phyloP scores from a whole-genome alignment of 2,113 vertebrate genomes.

The Pipra filicauda region DNA sequence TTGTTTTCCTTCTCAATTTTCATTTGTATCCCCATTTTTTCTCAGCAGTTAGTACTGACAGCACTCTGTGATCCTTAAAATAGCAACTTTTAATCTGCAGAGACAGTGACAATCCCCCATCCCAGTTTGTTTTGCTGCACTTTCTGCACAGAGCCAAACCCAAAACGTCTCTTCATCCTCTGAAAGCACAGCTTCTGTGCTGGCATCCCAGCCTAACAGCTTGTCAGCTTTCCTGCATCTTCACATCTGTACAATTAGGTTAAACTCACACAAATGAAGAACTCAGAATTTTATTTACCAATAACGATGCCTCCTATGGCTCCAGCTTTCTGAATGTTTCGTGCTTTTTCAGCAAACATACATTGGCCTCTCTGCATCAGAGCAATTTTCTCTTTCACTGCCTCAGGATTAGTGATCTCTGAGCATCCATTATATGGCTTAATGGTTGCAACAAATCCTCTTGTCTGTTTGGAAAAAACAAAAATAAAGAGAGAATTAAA shows the following conservation, averaged over 20 bases:
- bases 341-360: constrained; percentile 98
- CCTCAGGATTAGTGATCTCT: constrained; percentile 88
- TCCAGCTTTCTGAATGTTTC: constrained; percentile 93
- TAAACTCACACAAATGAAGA: neutral
- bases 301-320: constrained; percentile 97
- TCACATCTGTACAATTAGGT: neutral
- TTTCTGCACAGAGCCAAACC: neutral
- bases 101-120: neutral
- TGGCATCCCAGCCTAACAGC: neutral
- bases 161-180: neutral
- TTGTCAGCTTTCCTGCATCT: neutral
- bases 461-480: constrained; percentile 77
- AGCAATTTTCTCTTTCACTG: constrained; percentile 90
- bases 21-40: neutral
- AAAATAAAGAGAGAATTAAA: constrained; percentile 17
- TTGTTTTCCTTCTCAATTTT: neutral
- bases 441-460: constrained; percentile 89
- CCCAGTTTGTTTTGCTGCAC: neutral
- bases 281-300: constrained; percentile 75
- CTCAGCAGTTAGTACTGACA: neutral
- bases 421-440: constrained; percentile 94
- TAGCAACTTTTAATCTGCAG: neutral
- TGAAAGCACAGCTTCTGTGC: neutral
- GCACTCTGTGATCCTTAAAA: neutral
- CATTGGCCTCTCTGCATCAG: constrained; percentile 95